These are phyloP conservation scores for Simalia tracyae DNA, from an alignment of 2,797 vertebrate species.

Conservation along the genomic window DNA sequence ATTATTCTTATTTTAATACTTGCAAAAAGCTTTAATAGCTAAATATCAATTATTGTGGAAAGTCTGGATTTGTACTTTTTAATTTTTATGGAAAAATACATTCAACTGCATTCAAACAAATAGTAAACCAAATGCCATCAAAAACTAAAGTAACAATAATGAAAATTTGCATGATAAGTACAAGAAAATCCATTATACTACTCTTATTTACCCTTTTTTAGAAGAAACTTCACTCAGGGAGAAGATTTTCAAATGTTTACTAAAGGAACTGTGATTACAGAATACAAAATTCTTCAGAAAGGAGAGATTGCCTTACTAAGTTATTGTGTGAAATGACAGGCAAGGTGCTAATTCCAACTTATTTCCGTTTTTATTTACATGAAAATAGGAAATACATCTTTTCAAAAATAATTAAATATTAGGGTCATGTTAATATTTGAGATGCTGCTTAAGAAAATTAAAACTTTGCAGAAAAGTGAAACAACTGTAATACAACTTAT, in stretches of 20 bases:
- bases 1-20: conserved; percentile 2
- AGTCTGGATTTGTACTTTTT: not conserved
- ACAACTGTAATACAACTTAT: not conserved
- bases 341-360: not conserved
- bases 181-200: conserved; percentile 11
- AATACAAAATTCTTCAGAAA: not conserved
- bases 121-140: not conserved
- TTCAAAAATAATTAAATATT: not conserved
- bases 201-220: conserved; percentile 15
- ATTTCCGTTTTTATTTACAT: not conserved
- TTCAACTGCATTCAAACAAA: not conserved
- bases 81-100: not conserved
- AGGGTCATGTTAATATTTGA: not conserved
- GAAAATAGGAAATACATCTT: not conserved
- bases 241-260: conserved; percentile 12
- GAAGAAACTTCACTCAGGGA: not conserved
- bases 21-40: not conserved
- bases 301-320: not conserved
- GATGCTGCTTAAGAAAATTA: not conserved
- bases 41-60: not conserved
- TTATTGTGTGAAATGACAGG: not conserved
- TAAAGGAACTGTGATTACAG: conserved; percentile 9
- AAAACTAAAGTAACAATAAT: not conserved
- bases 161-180: not conserved
- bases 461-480: not conserved